Conservation (phyloP, 1,140 invertebrate species). For the Drosophila oshimai region DNA sequence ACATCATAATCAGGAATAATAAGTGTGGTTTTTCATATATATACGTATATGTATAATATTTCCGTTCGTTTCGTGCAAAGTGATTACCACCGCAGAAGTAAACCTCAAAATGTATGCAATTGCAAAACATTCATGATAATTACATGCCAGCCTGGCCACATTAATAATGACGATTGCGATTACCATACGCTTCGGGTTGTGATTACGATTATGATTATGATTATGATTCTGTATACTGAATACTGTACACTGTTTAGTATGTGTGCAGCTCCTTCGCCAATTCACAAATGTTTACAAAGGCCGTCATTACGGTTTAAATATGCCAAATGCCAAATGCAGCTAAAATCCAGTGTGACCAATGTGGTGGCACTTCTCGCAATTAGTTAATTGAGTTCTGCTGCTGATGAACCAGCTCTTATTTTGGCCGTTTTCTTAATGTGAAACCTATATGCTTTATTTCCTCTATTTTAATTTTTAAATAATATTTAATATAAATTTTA, state of each 20-base stretch:
- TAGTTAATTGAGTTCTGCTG: conserved; percentile 3
- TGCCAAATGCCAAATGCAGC: background rate
- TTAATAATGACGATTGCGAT: background rate
- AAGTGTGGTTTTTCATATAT: conserved; percentile 52
- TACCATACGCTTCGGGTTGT: background rate
- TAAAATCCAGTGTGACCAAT: background rate
- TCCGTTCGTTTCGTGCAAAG: conserved; percentile 23
- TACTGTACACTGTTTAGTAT: background rate
- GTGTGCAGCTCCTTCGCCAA: background rate
- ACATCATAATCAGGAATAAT: conserved; percentile 64
- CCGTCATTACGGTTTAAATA: background rate
- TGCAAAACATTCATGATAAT: conserved; percentile 46
- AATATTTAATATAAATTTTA: no score
- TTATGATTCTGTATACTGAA: background rate
- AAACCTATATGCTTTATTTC: no score
- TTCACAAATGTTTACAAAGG: background rate
- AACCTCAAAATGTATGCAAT: conserved; percentile 65
- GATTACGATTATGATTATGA: background rate
- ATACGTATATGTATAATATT: no score
- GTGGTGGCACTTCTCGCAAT: background rate
- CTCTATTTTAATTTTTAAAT: no score
- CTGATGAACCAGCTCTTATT: background rate
- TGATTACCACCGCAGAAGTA: conserved; percentile 56
- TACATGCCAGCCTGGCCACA: conserved; percentile 5
- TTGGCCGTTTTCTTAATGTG: no score